A percentile compares a stretch with the other conserved stretches of the same genome.
phyloP scores from a whole-genome alignment of 2,888 invertebrate species.

The Chrysodeixis includens region DNA sequence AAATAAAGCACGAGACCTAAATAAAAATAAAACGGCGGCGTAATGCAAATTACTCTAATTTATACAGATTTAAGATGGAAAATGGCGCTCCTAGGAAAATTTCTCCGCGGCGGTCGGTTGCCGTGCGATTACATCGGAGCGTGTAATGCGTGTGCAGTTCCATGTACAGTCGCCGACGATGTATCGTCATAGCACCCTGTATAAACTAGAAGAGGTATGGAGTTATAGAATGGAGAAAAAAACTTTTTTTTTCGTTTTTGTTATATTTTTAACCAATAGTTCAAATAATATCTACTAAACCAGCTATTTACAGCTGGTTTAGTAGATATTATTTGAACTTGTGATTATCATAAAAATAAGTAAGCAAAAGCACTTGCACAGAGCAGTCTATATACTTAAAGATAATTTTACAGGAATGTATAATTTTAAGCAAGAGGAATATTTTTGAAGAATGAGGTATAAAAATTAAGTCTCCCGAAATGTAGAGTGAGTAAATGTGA shows the following conservation, averaged over 20 bases:
- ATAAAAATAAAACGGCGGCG: slow-evolving; percentile 58
- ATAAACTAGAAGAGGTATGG: slow-evolving; percentile 46
- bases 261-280: too few species aligned
- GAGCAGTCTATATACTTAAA: too few species aligned
- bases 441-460: too few species aligned
- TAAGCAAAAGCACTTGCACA: too few species aligned
- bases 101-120: slow-evolving; percentile 79
- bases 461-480: too few species aligned
- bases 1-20: slow-evolving; percentile 21
- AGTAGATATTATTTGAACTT: too few species aligned
- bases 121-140: slow-evolving; percentile 76
- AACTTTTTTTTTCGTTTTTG: neutral
- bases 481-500: too few species aligned
- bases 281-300: too few species aligned
- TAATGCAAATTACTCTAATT: slow-evolving; percentile 73
- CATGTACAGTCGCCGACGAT: slow-evolving; percentile 66
- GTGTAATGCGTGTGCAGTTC: slow-evolving; percentile 78
- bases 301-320: too few species aligned
- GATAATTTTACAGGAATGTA: too few species aligned
- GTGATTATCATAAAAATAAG: too few species aligned
- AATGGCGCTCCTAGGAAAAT: slow-evolving; percentile 74
- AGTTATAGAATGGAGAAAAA: neutral
- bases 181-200: slow-evolving; percentile 49
- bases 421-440: too few species aligned
- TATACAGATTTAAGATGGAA: slow-evolving; percentile 75